Conservation (phyloP, 2,113 vertebrate genomes). For the Sialia sialis region DNA sequence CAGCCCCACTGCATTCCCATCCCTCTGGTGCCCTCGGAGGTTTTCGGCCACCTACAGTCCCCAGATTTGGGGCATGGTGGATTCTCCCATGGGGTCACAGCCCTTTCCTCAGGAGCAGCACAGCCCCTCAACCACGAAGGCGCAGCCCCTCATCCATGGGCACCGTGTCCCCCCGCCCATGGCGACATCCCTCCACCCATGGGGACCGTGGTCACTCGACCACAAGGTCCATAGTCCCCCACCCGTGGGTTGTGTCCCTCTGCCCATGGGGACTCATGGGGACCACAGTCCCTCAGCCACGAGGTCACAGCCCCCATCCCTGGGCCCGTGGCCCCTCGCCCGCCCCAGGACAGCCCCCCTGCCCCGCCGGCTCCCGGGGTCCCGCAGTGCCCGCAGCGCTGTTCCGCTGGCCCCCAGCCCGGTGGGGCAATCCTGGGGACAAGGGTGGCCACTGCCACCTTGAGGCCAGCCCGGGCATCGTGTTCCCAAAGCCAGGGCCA, state of each 20-base stretch:
- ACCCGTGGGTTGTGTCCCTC: fast-evolving
- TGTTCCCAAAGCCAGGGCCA: not conserved
- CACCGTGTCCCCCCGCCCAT: fast-evolving
- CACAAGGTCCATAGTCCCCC: not conserved
- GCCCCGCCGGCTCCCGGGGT: fast-evolving
- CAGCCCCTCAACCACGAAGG: not conserved
- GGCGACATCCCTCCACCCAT: fast-evolving
- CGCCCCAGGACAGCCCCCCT: not conserved
- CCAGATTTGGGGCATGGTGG: fast-evolving
- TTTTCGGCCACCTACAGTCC: not conserved
- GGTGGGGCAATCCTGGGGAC: not conserved
- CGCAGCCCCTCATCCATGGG: fast-evolving
- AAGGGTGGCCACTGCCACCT: slow-evolving; percentile 51
- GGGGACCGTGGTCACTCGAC: not conserved
- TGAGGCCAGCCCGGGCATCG: slow-evolving; percentile 29
- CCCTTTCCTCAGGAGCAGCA: not conserved
- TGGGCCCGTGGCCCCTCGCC: fast-evolving
- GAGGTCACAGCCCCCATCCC: fast-evolving
- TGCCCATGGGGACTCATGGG: not conserved
- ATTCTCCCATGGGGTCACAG: not conserved
- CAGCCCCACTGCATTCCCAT: not conserved
- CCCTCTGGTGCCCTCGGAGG: fast-evolving
- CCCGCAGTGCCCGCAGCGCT: not conserved
- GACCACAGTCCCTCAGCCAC: fast-evolving
- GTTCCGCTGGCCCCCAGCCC: not conserved